These are phyloP conservation scores for Odontophorus gujanensis DNA, from an alignment of 2,113 vertebrate species.

Conservation along the genomic window DNA sequence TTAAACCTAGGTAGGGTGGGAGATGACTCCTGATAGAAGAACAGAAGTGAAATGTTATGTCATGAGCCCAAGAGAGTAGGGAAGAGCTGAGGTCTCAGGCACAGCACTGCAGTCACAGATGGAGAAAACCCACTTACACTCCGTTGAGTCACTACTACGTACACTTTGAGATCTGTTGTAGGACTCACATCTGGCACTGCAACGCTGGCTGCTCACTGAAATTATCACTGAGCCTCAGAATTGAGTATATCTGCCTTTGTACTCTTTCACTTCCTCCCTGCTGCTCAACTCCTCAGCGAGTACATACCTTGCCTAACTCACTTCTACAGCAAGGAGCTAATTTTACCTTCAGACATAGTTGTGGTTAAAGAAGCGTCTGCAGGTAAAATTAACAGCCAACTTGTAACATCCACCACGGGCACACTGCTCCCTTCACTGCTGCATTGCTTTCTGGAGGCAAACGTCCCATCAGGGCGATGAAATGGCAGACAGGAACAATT, in stretches of 20 bases:
- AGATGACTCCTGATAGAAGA: not conserved
- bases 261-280: not conserved
- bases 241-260: not conserved
- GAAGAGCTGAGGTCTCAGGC: not conserved
- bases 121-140: not conserved
- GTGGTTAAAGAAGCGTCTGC: not conserved
- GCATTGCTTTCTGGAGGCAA: not conserved
- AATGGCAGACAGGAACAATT: not conserved
- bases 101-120: not conserved
- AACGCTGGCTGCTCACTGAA: not conserved
- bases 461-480: not conserved
- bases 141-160: rapidly evolving
- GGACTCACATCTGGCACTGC: not conserved
- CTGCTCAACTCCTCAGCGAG: not conserved
- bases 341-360: not conserved
- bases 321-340: not conserved
- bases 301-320: not conserved
- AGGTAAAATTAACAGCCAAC: not conserved
- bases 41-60: not conserved
- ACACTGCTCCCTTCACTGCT: not conserved
- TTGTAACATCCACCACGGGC: not conserved
- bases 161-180: not conserved
- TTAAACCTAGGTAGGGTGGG: not conserved
- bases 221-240: not conserved
- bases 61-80: not conserved